These are phyloP conservation scores for Hydriomena furcata DNA, from an alignment of 2,888 invertebrate genomes.

Conservation along the genomic window DNA sequence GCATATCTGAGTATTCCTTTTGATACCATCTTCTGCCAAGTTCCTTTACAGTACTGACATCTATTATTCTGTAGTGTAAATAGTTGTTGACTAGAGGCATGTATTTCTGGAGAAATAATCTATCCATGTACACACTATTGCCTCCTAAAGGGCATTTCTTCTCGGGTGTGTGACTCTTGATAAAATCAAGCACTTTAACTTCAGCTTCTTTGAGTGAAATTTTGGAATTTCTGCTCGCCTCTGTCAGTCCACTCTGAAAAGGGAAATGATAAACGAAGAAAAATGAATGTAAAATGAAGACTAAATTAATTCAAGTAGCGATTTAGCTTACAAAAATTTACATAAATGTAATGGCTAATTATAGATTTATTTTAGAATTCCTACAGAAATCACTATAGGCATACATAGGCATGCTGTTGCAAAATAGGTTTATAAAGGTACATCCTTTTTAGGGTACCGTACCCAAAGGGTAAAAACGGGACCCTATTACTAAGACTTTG, in stretches of 20 bases:
- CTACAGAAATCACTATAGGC: no score
- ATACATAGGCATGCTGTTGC: no score
- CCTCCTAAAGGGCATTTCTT: constrained; percentile 92
- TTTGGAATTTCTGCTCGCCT: constrained; percentile 87
- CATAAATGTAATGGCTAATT: no score
- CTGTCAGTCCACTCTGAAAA: constrained; percentile 90
- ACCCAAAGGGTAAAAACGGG: no score
- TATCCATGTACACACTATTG: constrained; percentile 94
- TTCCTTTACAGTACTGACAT: constrained; percentile 96
- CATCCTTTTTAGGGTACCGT: no score
- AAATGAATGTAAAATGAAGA: no score
- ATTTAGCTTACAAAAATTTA: no score
- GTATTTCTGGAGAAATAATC: constrained; percentile 90
- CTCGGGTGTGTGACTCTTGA: constrained; percentile 82
- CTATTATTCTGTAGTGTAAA: constrained; percentile 96
- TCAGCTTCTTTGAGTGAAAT: constrained; percentile 88
- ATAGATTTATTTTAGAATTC: no score
- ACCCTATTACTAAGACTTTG: no score
- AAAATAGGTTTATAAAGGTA: no score
- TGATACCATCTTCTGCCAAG: constrained; percentile 91
- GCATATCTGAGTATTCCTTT: constrained; percentile 78
- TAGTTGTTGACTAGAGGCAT: constrained; percentile 92
- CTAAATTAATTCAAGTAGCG: no score
- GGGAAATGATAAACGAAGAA: not conserved
- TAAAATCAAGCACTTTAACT: constrained; percentile 86